phyloP scores from a whole-genome alignment of 2,113 vertebrate species.

The Gallinago jamesoni region DNA sequence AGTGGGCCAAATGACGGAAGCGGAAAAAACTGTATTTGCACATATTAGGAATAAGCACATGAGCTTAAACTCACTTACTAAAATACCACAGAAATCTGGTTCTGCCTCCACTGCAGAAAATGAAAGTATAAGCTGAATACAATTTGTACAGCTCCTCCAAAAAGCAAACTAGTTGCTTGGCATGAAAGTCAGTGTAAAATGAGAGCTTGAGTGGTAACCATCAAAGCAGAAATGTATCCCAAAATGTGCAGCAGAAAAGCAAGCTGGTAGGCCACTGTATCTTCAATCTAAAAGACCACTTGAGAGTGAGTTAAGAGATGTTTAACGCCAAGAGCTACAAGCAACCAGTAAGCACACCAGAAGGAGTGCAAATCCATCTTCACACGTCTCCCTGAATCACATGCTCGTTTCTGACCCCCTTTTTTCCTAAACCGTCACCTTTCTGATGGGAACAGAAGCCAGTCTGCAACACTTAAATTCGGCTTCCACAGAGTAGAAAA shows the following conservation, averaged over 20 bases:
- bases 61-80: neutral
- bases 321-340: fast-evolving
- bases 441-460: neutral
- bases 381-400: too few species aligned
- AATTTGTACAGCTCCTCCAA: neutral
- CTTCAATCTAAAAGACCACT: fast-evolving
- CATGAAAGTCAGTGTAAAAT: neutral
- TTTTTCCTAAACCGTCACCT: neutral
- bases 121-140: neutral
- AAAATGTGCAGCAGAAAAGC: neutral
- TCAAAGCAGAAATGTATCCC: neutral
- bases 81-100: neutral
- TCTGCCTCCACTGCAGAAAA: neutral
- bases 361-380: neutral
- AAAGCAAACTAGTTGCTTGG: neutral
- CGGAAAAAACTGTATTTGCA: neutral
- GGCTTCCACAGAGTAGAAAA: too few species aligned
- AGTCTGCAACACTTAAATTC: neutral
- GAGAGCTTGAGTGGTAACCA: neutral
- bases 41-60: fast-evolving
- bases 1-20: neutral
- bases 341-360: neutral
- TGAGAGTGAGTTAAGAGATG: neutral
- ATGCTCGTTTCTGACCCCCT: fast-evolving
- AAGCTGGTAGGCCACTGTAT: fast-evolving